Evolutionary conservation across 2,797 vertebrate genomes (phyloP).

Genomic region (Catamblyrhynchus diadema): DNA sequence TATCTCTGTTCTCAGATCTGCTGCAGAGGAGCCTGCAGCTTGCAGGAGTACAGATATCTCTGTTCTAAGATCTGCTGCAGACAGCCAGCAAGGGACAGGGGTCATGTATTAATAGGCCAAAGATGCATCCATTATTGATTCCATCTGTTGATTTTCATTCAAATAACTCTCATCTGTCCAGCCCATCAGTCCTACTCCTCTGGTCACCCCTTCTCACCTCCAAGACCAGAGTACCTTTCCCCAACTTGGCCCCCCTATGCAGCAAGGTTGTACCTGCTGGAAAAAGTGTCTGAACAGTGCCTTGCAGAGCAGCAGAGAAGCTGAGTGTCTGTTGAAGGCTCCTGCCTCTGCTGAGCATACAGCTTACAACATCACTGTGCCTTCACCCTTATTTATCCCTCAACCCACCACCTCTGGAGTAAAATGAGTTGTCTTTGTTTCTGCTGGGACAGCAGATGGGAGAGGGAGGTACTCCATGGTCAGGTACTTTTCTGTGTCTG

Average conservation of each 20-base stretch:
- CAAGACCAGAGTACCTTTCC: fast-evolving
- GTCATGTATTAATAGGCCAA: fast-evolving
- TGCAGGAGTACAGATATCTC: fast-evolving
- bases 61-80: background rate
- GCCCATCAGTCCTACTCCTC: background rate
- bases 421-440: background rate
- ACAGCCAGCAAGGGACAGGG: background rate
- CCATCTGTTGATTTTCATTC: background rate
- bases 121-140: background rate
- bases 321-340: background rate
- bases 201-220: background rate
- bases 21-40: background rate
- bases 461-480: background rate
- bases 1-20: too few species aligned
- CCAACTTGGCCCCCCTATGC: background rate
- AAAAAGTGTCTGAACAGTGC: background rate
- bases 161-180: background rate
- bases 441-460: background rate
- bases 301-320: background rate
- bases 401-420: background rate
- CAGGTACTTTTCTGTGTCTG: background rate
- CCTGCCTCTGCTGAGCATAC: background rate
- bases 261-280: background rate
- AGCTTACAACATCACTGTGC: background rate
- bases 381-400: background rate